phyloP scores from a whole-genome alignment of 2,113 vertebrate species.

The Serinus canaria region DNA sequence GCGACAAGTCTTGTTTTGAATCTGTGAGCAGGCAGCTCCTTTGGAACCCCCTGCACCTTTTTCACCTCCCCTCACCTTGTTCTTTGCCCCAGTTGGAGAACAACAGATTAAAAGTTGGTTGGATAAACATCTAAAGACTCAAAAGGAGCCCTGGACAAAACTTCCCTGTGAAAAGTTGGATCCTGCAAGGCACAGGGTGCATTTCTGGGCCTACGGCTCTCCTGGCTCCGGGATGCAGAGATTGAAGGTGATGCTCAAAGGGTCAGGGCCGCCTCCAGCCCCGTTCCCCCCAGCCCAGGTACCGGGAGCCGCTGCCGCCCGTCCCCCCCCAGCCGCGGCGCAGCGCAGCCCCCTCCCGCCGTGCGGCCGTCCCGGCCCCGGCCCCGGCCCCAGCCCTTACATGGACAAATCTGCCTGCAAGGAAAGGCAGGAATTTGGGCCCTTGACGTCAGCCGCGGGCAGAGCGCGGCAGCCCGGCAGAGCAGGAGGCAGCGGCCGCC shows the following conservation, averaged over 20 bases:
- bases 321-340: neutral
- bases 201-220: neutral
- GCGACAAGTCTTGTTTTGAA: neutral
- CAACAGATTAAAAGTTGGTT: neutral
- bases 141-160: neutral
- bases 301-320: neutral
- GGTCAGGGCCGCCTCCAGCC: neutral
- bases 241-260: neutral
- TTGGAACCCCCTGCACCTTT: neutral
- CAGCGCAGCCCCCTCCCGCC: neutral
- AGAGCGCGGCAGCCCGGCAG: slow-evolving; percentile 47
- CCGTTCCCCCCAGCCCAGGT: neutral
- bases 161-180: neutral
- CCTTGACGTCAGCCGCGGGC: slow-evolving; percentile 75
- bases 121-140: neutral
- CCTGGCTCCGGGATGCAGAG: neutral
- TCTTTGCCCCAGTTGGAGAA: fast-evolving
- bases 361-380: neutral
- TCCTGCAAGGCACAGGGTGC: neutral
- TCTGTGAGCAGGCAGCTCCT: neutral
- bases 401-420: slow-evolving; percentile 74
- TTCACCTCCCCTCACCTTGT: neutral
- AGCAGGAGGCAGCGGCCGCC: slow-evolving; percentile 40
- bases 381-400: slow-evolving; percentile 70
- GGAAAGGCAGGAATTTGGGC: slow-evolving; percentile 76